Base-by-base conservation (phyloP, 2,797 vertebrate species). In the Sparus aurata region DNA sequence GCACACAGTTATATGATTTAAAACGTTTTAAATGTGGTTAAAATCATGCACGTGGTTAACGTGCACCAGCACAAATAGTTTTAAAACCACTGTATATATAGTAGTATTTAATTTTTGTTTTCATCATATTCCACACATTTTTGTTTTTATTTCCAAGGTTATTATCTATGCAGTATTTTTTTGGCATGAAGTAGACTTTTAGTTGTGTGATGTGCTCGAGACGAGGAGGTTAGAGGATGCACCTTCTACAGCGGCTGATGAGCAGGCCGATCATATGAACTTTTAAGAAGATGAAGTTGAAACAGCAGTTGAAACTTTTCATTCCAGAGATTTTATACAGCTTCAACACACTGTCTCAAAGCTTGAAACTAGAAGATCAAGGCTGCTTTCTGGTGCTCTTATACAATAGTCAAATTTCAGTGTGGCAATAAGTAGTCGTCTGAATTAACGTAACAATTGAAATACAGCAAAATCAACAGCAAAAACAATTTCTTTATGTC, bases 151-250 rank as follows among this genome's bases (percentile, higher is more conserved):
- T 68, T 63, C 20, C 49, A 53, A 41, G 22, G 22, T 82, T 69
- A 41, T 80, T 57, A 83, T 86, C 90, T 88, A 87, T 91, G 91
- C 88, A 93, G 89, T 92, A 75, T 27, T 88, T 88, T 88, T 83
- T 87, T 82, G 86, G 87, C 85, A 91, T 84, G 85, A 91, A 76
- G 81, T 84, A 70, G 85, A 64, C 9, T 15, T 15, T 75, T 81
- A 74, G 83, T 45, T 47, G 67, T 58, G 64, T 75, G 62, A 55
- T 1, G 75, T 80, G 70, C 72, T 63, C 63, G 17, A 80, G 86
- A 80, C 73, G 60, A 55, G 73, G 69, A 79, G 75, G 83, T 86
- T 69, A 7, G 4, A 75, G 38, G 45, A 79, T 49, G 85, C 82
- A 68, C 84, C 84, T 85, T 84, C 73, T 78, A 69, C 77, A 68